Base-by-base conservation (phyloP, 2,113 vertebrate genomes). In the Sula dactylatra region DNA sequence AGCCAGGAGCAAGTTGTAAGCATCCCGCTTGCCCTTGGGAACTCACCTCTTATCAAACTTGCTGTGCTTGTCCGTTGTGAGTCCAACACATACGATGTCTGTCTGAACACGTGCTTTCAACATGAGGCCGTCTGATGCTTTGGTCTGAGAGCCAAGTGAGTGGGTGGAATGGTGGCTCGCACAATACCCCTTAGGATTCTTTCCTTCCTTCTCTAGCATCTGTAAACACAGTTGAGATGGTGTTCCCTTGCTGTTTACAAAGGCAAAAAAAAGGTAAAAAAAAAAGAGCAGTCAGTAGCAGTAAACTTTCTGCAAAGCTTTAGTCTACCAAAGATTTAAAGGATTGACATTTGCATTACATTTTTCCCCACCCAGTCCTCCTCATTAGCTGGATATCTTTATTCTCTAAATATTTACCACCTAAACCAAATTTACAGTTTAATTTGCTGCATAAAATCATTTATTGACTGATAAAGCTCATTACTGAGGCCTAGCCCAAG, bases 381-480 rank as follows among this genome's bases (percentile, higher is more conserved):
- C 98, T 98, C 98, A 98, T 98, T 98, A 98, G 94, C 97, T 96
- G 97, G 97, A 98, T 98, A 98, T 98, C 98, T 98, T 97, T 98
- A 98, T 98, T 98, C 97, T 98, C 98, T 98, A 98, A 99, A 98
- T 99, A 98, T 99, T 99, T 98, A 98, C 98, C 98, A 97, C 98
- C 98, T 97, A 97, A 95, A 98, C 64, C 93, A 98, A 98, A 98
- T 98, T 98, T 98, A 98, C 98, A 98, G 98, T 98, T 98, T 98
- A 98, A 99, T 99, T 98, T 99, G 98, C 98, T 98, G 98, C 98
- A 97, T 98, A 98, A 98, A 98, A 98, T 98, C 98, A 98, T 98
- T 97, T 99, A 98, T 98, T 98, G 98, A 99, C 98, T 98, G 99
- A 98, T 99, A 98, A 99, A 98, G 98, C 98, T 99, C 98, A 99